Conservation (phyloP, 2,113 vertebrate genomes). For the Ceyx melanurus region DNA sequence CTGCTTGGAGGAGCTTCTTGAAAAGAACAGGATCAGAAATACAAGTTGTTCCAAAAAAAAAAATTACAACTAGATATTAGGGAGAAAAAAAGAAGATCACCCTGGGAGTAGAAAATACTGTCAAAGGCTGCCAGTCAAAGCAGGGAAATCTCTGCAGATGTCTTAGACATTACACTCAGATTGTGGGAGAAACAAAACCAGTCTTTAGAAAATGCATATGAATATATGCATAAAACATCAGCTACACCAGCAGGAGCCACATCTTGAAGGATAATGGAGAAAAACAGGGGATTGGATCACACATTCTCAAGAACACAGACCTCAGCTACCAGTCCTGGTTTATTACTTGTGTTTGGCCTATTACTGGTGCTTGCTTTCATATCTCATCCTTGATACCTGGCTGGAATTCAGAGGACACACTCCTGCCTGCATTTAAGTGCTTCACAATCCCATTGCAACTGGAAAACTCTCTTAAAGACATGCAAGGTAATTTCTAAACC, state of each 20-base stretch:
- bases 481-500: background rate
- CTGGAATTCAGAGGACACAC: background rate
- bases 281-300: background rate
- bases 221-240: background rate
- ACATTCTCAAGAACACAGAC: background rate
- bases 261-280: background rate
- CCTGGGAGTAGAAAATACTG: background rate
- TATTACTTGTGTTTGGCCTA: background rate
- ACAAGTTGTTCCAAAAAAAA: background rate
- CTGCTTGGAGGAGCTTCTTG: background rate
- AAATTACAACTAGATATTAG: background rate
- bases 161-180: background rate
- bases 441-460: background rate
- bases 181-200: background rate
- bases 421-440: background rate
- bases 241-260: background rate
- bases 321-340: too few species aligned
- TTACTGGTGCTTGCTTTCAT: background rate
- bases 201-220: background rate
- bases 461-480: background rate
- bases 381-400: background rate
- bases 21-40: background rate
- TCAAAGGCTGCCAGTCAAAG: background rate
- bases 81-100: background rate
- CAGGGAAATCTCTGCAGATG: accelerated